These are phyloP conservation scores for Mionectes macconnelli DNA, from an alignment of 2,113 vertebrate species.

Conservation along the genomic window DNA sequence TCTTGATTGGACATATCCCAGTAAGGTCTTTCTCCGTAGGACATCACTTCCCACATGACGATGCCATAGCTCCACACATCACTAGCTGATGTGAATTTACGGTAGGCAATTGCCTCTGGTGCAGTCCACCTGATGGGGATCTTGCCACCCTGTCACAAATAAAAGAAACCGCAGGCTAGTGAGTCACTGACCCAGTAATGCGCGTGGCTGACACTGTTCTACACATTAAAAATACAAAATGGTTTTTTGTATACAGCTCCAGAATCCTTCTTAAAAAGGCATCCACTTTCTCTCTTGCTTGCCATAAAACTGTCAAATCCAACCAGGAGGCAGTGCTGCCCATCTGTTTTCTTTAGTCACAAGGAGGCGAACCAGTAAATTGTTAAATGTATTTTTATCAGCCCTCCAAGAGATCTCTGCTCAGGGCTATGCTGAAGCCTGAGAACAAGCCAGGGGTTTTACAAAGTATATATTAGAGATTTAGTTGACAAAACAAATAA, in stretches of 20 bases:
- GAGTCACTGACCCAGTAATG: neutral
- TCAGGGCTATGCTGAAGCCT: constrained; percentile 24
- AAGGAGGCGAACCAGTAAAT: constrained; percentile 42
- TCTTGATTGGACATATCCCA: constrained; percentile 99
- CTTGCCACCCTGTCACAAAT: constrained; percentile 88
- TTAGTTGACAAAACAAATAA: constrained; percentile 48
- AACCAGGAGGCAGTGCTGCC: constrained; percentile 24
- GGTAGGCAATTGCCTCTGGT: constrained; percentile 96
- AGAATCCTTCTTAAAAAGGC: neutral
- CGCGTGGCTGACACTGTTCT: neutral
- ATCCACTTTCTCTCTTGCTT: neutral
- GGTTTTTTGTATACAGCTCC: neutral
- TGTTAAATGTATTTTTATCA: constrained; percentile 46
- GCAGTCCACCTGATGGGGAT: constrained; percentile 98
- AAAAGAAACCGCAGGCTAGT: neutral
- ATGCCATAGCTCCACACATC: constrained; percentile 98
- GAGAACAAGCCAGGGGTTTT: constrained; percentile 39
- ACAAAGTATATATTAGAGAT: constrained; percentile 26
- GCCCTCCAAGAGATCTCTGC: constrained; percentile 31
- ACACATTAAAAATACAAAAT: neutral
- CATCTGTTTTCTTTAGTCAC: constrained; percentile 47
- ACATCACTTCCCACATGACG: constrained; percentile 99
- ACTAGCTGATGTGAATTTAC: constrained; percentile 95
- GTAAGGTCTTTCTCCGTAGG: constrained; percentile 95
- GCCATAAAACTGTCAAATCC: constrained; percentile 39